phyloP scores from a whole-genome alignment of 2,113 vertebrate genomes.

The Archilochus colubris region DNA sequence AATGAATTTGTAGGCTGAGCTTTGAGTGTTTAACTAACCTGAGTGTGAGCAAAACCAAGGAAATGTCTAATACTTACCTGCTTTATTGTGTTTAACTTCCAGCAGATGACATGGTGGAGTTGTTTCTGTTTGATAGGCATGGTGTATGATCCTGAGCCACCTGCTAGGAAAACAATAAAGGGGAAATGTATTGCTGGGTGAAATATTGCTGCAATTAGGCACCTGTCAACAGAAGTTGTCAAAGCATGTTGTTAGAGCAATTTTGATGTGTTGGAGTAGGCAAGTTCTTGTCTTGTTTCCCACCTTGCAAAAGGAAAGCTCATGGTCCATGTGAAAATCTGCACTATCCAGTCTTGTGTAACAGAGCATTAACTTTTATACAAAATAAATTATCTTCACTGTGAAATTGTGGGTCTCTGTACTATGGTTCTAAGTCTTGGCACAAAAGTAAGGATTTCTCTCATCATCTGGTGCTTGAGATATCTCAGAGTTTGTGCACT shows the following conservation, averaged over 20 bases:
- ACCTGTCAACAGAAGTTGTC: neutral
- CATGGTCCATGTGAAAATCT: neutral
- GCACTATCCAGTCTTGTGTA: neutral
- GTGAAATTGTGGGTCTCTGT: neutral
- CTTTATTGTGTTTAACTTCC: neutral
- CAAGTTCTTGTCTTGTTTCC: neutral
- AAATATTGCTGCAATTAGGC: neutral
- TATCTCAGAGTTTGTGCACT: too few relatives aligned
- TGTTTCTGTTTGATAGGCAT: neutral
- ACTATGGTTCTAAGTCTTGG: neutral
- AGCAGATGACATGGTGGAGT: neutral
- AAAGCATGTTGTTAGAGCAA: neutral
- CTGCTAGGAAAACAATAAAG: neutral
- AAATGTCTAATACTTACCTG: neutral
- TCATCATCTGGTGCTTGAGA: too few relatives aligned
- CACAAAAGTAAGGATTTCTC: neutral
- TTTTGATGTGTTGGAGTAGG: neutral
- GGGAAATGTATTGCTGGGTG: neutral
- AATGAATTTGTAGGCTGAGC: neutral
- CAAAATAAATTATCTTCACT: fast-evolving
- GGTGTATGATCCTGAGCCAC: neutral
- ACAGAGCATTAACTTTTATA: neutral
- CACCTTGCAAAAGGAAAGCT: neutral
- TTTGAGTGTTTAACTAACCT: neutral
- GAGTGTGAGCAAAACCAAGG: too few relatives aligned